Percentiles rank a stretch among this genome's conserved stretches.
Evolutionary conservation across 1,140 invertebrate species (phyloP).

Genomic region (Drosophila funebris): DNA sequence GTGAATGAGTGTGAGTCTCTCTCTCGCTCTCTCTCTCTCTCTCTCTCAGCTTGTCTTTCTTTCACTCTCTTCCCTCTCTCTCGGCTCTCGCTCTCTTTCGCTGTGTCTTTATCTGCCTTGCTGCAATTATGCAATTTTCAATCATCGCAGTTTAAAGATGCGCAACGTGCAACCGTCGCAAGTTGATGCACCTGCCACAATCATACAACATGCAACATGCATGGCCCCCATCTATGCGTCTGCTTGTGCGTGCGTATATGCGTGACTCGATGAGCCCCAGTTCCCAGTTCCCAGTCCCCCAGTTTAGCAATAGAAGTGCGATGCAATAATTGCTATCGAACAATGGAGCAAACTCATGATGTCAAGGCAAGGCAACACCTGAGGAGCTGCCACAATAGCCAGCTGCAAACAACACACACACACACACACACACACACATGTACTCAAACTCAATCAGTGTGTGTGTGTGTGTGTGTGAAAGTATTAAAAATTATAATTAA

Average conservation of each 20-base stretch:
- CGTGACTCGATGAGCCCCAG: conserved; percentile 24
- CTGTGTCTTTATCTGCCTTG: conserved; percentile 13
- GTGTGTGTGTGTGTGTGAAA: conserved; percentile 36
- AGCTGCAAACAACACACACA: conserved; percentile 21
- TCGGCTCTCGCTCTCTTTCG: not conserved
- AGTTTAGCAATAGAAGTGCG: conserved; percentile 68
- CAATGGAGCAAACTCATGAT: conserved; percentile 44
- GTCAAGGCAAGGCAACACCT: conserved; percentile 21
- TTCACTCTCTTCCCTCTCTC: not conserved
- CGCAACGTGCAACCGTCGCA: conserved; percentile 61
- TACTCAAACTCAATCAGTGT: conserved; percentile 1
- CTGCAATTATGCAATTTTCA: conserved; percentile 82
- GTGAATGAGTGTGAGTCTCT: not conserved
- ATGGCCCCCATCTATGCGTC: not conserved
- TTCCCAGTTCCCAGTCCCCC: conserved; percentile 11
- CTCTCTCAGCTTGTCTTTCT: conserved; percentile 5
- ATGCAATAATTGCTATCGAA: conserved; percentile 76
- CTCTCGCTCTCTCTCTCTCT: conserved; percentile 6
- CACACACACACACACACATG: not conserved
- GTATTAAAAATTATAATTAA: conserved; percentile 79
- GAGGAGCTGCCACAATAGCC: conserved; percentile 20
- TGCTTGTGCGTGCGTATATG: not conserved
- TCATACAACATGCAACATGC: conserved; percentile 10
- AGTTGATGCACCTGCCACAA: conserved; percentile 72
- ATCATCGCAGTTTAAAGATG: conserved; percentile 77